Conservation (phyloP, 2,888 invertebrate genomes). For the Ganaspis brasiliensis region DNA sequence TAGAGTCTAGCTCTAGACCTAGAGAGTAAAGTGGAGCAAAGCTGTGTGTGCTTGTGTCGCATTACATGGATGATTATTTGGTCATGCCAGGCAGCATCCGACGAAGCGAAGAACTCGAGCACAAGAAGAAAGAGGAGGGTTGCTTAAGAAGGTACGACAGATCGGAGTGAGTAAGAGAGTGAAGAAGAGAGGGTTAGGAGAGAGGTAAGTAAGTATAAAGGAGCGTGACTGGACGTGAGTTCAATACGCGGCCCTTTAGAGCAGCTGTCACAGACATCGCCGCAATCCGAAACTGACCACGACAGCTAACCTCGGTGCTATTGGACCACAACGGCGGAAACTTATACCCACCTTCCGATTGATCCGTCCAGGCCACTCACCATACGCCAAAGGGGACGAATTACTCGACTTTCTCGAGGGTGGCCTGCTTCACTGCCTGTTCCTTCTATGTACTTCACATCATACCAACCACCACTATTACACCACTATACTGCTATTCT, state of each 20-base stretch:
- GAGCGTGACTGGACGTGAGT: slow-evolving; percentile 79
- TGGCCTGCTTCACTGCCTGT: slow-evolving; percentile 37
- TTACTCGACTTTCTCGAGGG: slow-evolving; percentile 66
- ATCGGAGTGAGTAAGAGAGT: slow-evolving; percentile 25
- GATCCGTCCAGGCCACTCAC: slow-evolving; percentile 80
- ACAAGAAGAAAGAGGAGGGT: slow-evolving; percentile 38
- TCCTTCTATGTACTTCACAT: slow-evolving; percentile 51
- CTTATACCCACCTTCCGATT: slow-evolving; percentile 80
- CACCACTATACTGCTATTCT: not conserved
- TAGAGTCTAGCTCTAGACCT: too few species aligned
- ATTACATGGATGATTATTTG: slow-evolving; percentile 71
- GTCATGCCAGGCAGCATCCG: slow-evolving; percentile 60
- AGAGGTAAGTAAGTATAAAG: slow-evolving; percentile 78
- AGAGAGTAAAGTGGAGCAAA: too few species aligned
- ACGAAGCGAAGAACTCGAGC: slow-evolving; percentile 47
- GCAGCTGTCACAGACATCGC: slow-evolving; percentile 79
- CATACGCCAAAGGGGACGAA: slow-evolving; percentile 78
- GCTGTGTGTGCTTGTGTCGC: slow-evolving; percentile 62
- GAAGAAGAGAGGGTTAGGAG: slow-evolving; percentile 50
- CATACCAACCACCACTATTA: slow-evolving; percentile 48
- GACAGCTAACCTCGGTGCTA: slow-evolving; percentile 76
- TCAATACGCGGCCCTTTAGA: slow-evolving; percentile 78
- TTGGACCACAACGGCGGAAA: slow-evolving; percentile 78
- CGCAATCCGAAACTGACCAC: slow-evolving; percentile 80
- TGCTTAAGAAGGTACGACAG: slow-evolving; percentile 32